Base-by-base conservation (phyloP, 2,113 vertebrate genomes). In the Pontoporia blainvillei region DNA sequence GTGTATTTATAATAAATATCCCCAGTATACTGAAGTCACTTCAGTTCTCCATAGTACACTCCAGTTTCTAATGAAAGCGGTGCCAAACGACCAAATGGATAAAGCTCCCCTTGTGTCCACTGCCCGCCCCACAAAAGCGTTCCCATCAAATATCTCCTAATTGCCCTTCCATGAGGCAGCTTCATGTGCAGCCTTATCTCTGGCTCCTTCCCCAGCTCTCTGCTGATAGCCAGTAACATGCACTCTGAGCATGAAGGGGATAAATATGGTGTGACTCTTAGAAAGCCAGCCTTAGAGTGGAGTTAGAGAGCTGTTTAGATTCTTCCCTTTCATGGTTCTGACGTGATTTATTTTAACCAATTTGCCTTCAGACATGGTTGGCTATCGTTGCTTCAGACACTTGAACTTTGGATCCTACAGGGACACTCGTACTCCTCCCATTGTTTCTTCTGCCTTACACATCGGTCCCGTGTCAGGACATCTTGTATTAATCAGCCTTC, bases 321-420 rank as follows among this genome's bases (percentile, higher is more conserved):
- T 89, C 92, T 92, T 96, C 67, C 11, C 84, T 94, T 96, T 96
- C 96, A 92, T 95, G 97, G 71, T 94, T 87, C 90, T 95, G 96
- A 97, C 87, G n/a, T 97, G 96, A 97, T 97, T 96, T 95, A 97
- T 96, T 90, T 96, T 82, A 73, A 92, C 97, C 97, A 86, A 69
- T 98, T 98, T 92, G 71, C 96, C 87, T 97, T 94, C 96, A 94
- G 95, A 96, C 86, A 66, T 41, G 85, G 92, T 73, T 88, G 95
- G 66, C 95, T 75, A n/a, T 97, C 21, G 0, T 88, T 64, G 85
- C 92, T 96, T 96, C 96, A 90, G 27, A 97, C 86, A 59, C 52
- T 92, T 39, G 61, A 67, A 95, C 92, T 97, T 62, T 36, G n/a
- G 81, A 18, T 94, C 85, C 85, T 96, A 3, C 54, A 46, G 91